Evolutionary conservation across 92 coral and sea anemone species (phyloP).

Genomic region (Pocillopora meandrina): DNA sequence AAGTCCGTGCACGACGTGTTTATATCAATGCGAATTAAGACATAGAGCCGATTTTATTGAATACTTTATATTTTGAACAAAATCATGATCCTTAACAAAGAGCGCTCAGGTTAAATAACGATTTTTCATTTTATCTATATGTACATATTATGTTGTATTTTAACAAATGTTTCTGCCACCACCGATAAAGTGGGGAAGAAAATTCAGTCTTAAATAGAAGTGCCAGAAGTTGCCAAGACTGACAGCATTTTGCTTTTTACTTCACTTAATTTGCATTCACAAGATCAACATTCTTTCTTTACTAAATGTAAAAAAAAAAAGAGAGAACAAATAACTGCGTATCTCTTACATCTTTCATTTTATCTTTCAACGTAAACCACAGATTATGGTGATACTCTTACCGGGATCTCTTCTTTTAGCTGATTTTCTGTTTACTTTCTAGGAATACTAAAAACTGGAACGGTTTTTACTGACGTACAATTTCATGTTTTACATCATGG

Average conservation of each 20-base stretch:
- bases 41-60: too few relatives aligned
- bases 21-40: too few relatives aligned
- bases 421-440: too few relatives aligned
- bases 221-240: background rate
- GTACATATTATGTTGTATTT: background rate
- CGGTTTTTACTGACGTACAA: too few relatives aligned
- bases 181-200: background rate
- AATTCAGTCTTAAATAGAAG: background rate
- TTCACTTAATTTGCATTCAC: background rate
- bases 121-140: background rate
- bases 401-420: too few relatives aligned
- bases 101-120: background rate
- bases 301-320: background rate
- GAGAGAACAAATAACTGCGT: background rate
- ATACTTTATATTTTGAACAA: too few relatives aligned
- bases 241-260: conserved; percentile 1
- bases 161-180: background rate
- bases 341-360: background rate
- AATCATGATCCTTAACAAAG: too few relatives aligned
- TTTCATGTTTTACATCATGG: too few relatives aligned
- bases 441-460: too few relatives aligned
- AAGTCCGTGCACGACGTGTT: too few relatives aligned
- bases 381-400: background rate
- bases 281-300: background rate
- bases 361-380: background rate